Evolutionary conservation across 2,113 vertebrate species (phyloP).

Genomic region (Felis catus): F.catus_Fca126_mat1.0 CM031416.1:66192501-66193000

Average conservation of each 20-base stretch:
- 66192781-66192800: neutral
- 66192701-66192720: neutral
- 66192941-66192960: too few relatives aligned
- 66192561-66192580: neutral
- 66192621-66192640: neutral
- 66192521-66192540: neutral
- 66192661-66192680: neutral
- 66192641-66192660: neutral
- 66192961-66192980: too few relatives aligned
- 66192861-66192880: too few relatives aligned
- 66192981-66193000: too few relatives aligned
- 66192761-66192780: neutral
- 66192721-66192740: neutral
- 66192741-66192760: neutral
- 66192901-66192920: too few relatives aligned
- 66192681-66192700: neutral
- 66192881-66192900: too few relatives aligned
- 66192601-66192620: neutral
- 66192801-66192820: too few relatives aligned
- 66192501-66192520: neutral
- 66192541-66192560: neutral
- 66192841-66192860: too few relatives aligned
- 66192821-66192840: too few relatives aligned
- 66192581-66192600: neutral
- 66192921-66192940: too few relatives aligned